Evolutionary conservation across 2,113 vertebrate genomes (phyloP), one percentile per base, ranked within the genome.

Genomic region (Polypterus senegalus): DNA sequence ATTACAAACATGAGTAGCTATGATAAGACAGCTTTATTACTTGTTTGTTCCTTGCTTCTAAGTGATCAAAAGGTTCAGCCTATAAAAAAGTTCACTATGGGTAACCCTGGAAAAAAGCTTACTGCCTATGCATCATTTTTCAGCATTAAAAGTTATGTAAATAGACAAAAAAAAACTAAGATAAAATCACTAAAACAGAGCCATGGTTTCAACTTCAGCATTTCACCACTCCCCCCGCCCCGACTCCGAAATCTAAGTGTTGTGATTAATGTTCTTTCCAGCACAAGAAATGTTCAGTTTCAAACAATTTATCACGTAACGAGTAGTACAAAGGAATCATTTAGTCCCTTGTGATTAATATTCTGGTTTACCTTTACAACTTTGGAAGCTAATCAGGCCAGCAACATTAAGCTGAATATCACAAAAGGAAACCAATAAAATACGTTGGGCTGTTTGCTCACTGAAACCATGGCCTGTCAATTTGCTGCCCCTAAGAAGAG

Each of bases 401-500:
- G 70, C 11, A 59, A 65, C 72, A 69, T 73, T 78, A 78, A 70
- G 72, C 65, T 66, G 65, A 75, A 63, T 61, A 64, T 82, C 69
- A 61, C 75, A 68, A 79, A 72, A 74, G 74, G 76, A 79, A 79
- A 61, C 72, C 79, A 70, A 63, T 79, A 87, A 74, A 57, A 9
- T 59, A 68, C 66, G 67, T 79, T 79, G 72, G 75, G 73, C 74
- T 71, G 67, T 76, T 79, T 78, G 74, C 70, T 88, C 77, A 78
- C 78, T 69, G 75, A 74, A 75, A 74, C 79, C 62, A 57, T 60
- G 75, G 66, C 67, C 64, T 78, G 80, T 80, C 83, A 79, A 83
- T 86, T 83, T 73, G 72, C 73, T 73, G 81, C 76, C 82, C 76
- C 76, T 74, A 75, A 80, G 78, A 85, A 61, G 61, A 68, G 65